Evolutionary conservation across 1,140 invertebrate species (phyloP).

Genomic region (Conus ventricosus): DNA sequence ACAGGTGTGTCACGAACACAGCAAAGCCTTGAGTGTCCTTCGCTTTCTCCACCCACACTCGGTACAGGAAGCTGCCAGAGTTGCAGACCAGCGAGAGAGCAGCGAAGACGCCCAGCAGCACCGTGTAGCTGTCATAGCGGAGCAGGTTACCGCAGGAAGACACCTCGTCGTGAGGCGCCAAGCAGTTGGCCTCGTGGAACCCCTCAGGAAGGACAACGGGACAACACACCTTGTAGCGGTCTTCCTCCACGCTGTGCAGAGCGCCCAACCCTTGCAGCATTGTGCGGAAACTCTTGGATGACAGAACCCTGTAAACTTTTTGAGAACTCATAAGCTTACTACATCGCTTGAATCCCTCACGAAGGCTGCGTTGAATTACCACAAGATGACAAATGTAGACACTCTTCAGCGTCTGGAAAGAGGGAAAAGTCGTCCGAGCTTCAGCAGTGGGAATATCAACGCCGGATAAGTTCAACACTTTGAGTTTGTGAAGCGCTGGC

Average conservation of each 20-base stretch:
- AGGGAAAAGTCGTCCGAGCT: too few species aligned
- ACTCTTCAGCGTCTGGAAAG: too few species aligned
- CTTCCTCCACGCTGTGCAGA: constrained; percentile 37
- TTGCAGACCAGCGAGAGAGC: constrained; percentile 48
- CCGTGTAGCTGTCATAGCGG: constrained; percentile 33
- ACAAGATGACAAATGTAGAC: too few species aligned
- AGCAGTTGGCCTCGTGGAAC: too few species aligned
- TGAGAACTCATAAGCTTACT: too few species aligned
- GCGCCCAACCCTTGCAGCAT: constrained; percentile 42
- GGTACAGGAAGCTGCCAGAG: constrained; percentile 43
- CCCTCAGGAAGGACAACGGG: neutral
- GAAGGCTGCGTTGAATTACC: too few species aligned
- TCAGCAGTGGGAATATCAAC: too few species aligned
- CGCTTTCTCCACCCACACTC: constrained; percentile 27
- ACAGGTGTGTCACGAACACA: constrained; percentile 59
- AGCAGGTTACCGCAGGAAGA: constrained; percentile 54
- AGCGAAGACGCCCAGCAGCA: constrained; percentile 47
- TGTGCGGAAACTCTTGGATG: constrained; percentile 3
- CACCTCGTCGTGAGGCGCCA: constrained; percentile 25
- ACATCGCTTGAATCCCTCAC: too few species aligned
- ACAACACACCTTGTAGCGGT: constrained; percentile 51
- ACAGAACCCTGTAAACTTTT: too few species aligned
- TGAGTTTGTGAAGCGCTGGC: too few species aligned
- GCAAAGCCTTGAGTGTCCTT: constrained; percentile 42
- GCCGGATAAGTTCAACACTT: too few species aligned